A percentile compares a stretch with the other conserved stretches of the same genome.
phyloP scores from a whole-genome alignment of 1,140 invertebrate species.

The Pseudomyrmex gracilis region DNA sequence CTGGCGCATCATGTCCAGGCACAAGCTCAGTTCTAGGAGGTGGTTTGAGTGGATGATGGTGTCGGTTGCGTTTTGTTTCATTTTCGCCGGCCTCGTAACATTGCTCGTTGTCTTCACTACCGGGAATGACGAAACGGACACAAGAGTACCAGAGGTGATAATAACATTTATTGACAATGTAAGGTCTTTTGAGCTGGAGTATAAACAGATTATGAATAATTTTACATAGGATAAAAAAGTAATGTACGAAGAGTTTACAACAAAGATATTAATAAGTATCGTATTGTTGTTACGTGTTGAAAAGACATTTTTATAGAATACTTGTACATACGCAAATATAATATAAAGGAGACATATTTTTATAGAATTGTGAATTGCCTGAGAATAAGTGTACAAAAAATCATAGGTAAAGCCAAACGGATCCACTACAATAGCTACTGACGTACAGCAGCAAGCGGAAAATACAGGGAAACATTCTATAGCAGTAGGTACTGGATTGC shows the following conservation, averaged over 20 bases:
- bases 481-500: conserved; percentile 79
- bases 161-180: neutral
- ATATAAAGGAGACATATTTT: too few relatives aligned
- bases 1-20: conserved; percentile 82
- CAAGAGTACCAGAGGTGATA: conserved; percentile 50
- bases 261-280: too few relatives aligned
- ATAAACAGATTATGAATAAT: too few relatives aligned
- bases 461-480: conserved; percentile 74
- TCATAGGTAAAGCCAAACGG: conserved; percentile 47
- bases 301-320: too few relatives aligned
- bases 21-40: conserved; percentile 82
- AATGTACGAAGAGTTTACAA: too few relatives aligned
- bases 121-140: conserved; percentile 60
- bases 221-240: too few relatives aligned
- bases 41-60: conserved; percentile 83
- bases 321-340: too few relatives aligned
- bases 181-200: too few relatives aligned
- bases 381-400: neutral
- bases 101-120: conserved; percentile 80
- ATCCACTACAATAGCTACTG: conserved; percentile 46
- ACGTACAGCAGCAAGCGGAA: conserved; percentile 74
- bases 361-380: too few relatives aligned
- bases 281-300: too few relatives aligned
- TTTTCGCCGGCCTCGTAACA: conserved; percentile 81
- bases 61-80: conserved; percentile 80